phyloP scores from a whole-genome alignment of 2,888 invertebrate genomes.

The Sepioteuthis lessoniana region DNA sequence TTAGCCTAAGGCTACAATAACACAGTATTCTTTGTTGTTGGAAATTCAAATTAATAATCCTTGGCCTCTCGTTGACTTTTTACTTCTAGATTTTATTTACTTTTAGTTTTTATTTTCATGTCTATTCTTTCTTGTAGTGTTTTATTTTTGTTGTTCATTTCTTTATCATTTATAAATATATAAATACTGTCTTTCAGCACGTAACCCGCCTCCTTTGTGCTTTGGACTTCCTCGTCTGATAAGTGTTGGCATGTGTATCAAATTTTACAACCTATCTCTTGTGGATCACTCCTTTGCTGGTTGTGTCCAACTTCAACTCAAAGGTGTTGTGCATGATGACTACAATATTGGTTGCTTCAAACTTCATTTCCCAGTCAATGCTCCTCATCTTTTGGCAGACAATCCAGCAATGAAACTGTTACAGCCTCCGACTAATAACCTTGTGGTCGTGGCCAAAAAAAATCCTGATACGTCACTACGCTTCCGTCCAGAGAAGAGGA shows the following conservation, averaged over 20 bases:
- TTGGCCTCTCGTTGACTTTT: too few relatives aligned
- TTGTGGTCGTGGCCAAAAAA: neutral
- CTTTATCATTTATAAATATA: neutral
- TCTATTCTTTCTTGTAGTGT: neutral
- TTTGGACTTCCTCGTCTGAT: neutral
- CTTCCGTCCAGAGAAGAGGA: constrained; percentile 33
- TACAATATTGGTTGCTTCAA: neutral
- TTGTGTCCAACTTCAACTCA: neutral
- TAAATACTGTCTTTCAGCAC: neutral
- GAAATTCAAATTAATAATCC: too few relatives aligned
- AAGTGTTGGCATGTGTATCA: neutral
- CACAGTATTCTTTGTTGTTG: too few relatives aligned
- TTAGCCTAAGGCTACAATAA: too few relatives aligned
- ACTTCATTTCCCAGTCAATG: neutral
- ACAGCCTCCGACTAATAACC: constrained; percentile 11
- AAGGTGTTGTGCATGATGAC: neutral
- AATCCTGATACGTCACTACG: neutral
- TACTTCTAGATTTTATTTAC: neutral
- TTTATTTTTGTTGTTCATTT: neutral
- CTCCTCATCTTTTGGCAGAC: neutral
- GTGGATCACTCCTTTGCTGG: neutral
- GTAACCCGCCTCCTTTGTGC: neutral
- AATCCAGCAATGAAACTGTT: neutral
- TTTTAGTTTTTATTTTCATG: neutral
- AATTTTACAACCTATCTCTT: neutral